Evolutionary conservation across 2,113 vertebrate species (phyloP).

Genomic region (Menidia beryllina): DNA sequence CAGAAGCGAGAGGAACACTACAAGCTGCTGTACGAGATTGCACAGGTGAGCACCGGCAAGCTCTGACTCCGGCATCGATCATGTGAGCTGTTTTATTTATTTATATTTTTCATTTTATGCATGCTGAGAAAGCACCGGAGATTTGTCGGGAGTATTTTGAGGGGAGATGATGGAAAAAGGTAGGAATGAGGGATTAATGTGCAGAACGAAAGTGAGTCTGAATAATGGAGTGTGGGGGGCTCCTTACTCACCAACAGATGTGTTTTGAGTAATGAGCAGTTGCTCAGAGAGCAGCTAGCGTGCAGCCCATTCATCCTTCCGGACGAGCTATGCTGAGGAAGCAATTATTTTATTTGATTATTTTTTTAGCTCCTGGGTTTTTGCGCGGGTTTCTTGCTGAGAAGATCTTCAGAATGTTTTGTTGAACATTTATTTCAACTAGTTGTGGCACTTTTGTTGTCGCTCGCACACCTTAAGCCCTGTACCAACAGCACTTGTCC

Average conservation of each 20-base stretch:
- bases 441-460: constrained; percentile 20
- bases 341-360: constrained; percentile 49
- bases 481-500: background rate
- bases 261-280: constrained; percentile 62
- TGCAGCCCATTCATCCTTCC: constrained; percentile 58
- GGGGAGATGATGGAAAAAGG: constrained; percentile 5
- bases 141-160: constrained; percentile 9
- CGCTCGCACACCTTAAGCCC: background rate
- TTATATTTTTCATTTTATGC: constrained; percentile 20
- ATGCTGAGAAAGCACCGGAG: constrained; percentile 14
- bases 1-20: constrained; percentile 99
- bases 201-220: constrained; percentile 40
- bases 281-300: constrained; percentile 50
- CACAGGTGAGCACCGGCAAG: constrained; percentile 89
- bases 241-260: constrained; percentile 49
- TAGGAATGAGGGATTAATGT: constrained; percentile 27
- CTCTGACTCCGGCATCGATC: constrained; percentile 21
- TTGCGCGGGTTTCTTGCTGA: constrained; percentile 6
- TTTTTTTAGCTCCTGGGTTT: constrained; percentile 16
- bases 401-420: background rate
- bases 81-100: constrained; percentile 11
- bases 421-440: background rate
- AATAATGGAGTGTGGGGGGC: constrained; percentile 14
- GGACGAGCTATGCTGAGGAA: constrained; percentile 52
- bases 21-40: constrained; percentile 99